Evolutionary conservation across 2,888 invertebrate species (phyloP), one percentile per base, ranked within the genome.

Genomic region (Pheosia gnoma): DNA sequence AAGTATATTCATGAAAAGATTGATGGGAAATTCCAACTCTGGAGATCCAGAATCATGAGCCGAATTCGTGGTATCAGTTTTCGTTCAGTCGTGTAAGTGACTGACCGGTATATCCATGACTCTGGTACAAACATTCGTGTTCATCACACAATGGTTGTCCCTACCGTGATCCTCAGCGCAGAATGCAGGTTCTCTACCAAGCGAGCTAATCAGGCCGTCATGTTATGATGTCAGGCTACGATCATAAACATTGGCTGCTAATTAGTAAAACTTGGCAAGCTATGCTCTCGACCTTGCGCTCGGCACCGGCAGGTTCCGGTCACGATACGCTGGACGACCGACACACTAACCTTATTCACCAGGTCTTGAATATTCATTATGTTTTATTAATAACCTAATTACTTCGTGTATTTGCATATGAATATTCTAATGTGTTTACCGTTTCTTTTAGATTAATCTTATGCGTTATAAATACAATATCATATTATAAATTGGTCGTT

Each of bases 331-430:
- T 38, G 56, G 36, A 10, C 57, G n/a, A 25, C 43, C 43, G 45
- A 36, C 57, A 57, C 45, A 45, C 43, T 57, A 7, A 57, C 57
- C 57, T 11, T 45, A 57, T 45, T 57, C 3, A 5, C 38, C 7
- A 9, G 36, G 45, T 45, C 36, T 45, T 57, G 43, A 57, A 57
- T 57, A 57, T 57, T 57, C 25, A 57, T 57, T 25, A 41, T 41
- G n/a, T 55, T 39, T 43, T 45, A 45, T 36, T 57, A n/a, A 57
- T 45, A 57, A 57, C 57, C 41, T 57, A 36, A 57, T 57, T 57
- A 56, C 53, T 51, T 51, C 6, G 37, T 36, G 7, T 53, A 13
- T 55, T 55, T 55, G 55, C 55, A 55, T 55, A 53, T 53, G 53
- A 53, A 53, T 53, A 55, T 55, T 55, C 39, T 5, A 38, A n/a